Evolutionary conservation across 2,113 vertebrate species (phyloP).

Genomic region (Tyrannus savana): DNA sequence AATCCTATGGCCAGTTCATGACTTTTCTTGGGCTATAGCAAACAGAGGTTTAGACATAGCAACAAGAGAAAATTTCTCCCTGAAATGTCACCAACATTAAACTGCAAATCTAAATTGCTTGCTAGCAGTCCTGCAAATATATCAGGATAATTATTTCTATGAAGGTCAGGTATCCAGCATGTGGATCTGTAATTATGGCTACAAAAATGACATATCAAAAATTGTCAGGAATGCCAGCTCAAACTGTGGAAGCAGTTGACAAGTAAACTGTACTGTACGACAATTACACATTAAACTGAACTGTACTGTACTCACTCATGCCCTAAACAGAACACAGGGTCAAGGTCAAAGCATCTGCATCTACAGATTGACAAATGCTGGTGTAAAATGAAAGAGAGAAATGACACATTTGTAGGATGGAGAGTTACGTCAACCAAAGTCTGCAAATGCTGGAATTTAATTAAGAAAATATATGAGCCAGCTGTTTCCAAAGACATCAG

Average conservation of each 20-base stretch:
- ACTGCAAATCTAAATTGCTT: background rate
- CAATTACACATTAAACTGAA: background rate
- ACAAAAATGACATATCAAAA: background rate
- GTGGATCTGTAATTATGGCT: background rate
- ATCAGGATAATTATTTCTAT: background rate
- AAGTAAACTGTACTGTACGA: background rate
- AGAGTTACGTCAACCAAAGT: background rate
- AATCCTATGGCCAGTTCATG: background rate
- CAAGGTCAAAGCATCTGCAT: background rate
- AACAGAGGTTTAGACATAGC: background rate
- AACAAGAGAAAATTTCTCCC: background rate
- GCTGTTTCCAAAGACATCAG: background rate
- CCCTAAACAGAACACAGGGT: background rate
- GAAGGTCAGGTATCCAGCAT: background rate
- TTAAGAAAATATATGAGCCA: background rate
- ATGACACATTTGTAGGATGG: background rate
- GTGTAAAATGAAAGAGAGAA: background rate
- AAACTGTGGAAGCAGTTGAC: background rate
- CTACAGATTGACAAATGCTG: background rate
- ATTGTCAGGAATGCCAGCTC: background rate
- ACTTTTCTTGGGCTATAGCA: background rate
- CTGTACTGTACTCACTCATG: background rate
- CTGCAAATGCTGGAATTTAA: background rate
- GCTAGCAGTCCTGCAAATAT: background rate
- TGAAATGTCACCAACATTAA: background rate